These are phyloP conservation scores for Unio delphinus DNA, from an alignment of 2,888 invertebrate species.

Conservation along the genomic window DNA sequence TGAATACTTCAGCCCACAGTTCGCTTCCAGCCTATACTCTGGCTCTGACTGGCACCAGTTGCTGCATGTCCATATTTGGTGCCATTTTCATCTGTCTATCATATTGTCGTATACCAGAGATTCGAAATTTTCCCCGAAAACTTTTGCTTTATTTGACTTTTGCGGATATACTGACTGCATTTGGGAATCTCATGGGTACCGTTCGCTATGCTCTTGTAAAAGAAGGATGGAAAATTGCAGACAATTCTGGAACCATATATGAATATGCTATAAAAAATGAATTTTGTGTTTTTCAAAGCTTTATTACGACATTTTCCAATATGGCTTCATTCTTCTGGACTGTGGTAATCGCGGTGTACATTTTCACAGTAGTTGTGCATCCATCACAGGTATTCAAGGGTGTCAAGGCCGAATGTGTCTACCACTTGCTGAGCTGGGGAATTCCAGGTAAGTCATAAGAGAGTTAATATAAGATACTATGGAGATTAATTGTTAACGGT, in stretches of 20 bases:
- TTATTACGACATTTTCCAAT: constrained; percentile 25
- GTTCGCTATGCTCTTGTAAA: constrained; percentile 4
- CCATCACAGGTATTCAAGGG: constrained; percentile 2
- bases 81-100: constrained; percentile 12
- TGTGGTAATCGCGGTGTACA: constrained; percentile 21
- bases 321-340: constrained; percentile 37
- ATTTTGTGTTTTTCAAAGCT: constrained; percentile 29
- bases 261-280: constrained; percentile 5
- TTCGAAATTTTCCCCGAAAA: constrained; percentile 6
- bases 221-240: too few species aligned
- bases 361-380: constrained; percentile 10
- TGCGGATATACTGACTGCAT: constrained; percentile 8
- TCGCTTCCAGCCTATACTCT: background rate
- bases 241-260: too few species aligned
- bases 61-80: constrained; percentile 15
- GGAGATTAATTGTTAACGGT: too few species aligned
- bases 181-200: constrained; percentile 12
- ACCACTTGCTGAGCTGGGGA: constrained; percentile 12
- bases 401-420: constrained; percentile 3
- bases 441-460: constrained; percentile 12
- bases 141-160: constrained; percentile 18
- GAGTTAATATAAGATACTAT: background rate
- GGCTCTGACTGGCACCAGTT: constrained; percentile 3
- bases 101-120: constrained; percentile 4
- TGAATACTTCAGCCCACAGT: too few species aligned